phyloP scores from a whole-genome alignment of 1,140 invertebrate species.

The Lineus longissimus region DNA sequence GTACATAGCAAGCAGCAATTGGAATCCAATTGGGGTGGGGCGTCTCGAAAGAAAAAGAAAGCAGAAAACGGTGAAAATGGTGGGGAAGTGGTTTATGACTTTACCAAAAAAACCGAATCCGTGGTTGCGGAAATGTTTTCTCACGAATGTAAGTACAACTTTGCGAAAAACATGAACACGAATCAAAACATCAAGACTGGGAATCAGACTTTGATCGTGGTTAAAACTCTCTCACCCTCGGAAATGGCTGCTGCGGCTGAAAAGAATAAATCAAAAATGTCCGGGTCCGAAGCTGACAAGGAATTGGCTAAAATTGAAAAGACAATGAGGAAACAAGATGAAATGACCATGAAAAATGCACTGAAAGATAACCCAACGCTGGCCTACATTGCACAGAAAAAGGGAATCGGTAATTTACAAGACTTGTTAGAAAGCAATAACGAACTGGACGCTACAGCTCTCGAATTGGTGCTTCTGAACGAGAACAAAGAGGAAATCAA shows the following conservation, averaged over 20 bases:
- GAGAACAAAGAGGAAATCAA: not conserved
- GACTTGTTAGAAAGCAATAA: not conserved
- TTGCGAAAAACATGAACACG: slow-evolving; percentile 8
- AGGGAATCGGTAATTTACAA: slow-evolving; percentile 6
- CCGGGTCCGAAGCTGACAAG: not conserved
- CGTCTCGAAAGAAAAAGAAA: not conserved
- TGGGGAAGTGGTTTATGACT: slow-evolving; percentile 1
- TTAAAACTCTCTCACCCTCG: not conserved
- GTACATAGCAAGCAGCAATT: not conserved
- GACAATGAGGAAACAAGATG: slow-evolving; percentile 1
- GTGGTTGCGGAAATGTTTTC: not conserved
- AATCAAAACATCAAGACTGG: slow-evolving; percentile 7
- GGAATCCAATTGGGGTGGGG: slow-evolving; percentile 1
- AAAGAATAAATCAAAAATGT: not conserved
- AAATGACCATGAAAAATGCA: not conserved
- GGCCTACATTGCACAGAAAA: slow-evolving; percentile 3
- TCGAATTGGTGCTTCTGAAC: slow-evolving; percentile 1
- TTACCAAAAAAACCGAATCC: slow-evolving; percentile 6
- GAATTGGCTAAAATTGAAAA: slow-evolving; percentile 4
- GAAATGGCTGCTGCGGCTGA: slow-evolving; percentile 8
- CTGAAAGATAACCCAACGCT: slow-evolving; percentile 4
- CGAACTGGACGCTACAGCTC: not conserved
- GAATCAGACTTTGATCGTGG: not conserved
- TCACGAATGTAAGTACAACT: slow-evolving; percentile 7
- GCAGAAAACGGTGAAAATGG: not conserved